These are phyloP conservation scores for Girardinus metallicus DNA, from an alignment of 2,797 vertebrate species.

Conservation along the genomic window DNA sequence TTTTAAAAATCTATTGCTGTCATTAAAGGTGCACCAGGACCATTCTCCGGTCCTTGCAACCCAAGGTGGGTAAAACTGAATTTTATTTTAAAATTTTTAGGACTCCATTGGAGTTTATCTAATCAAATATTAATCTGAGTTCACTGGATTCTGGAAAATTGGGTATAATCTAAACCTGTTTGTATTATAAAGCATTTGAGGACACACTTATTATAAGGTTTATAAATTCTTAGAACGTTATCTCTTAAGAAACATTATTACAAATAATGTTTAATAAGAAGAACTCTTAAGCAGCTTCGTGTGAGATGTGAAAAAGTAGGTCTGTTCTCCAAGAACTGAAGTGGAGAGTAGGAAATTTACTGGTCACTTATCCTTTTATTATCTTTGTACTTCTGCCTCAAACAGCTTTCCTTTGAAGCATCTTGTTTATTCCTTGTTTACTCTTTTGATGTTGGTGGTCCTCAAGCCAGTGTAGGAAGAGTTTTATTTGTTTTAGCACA, in stretches of 20 bases:
- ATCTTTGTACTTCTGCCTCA: conserved; percentile 3
- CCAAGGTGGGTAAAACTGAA: background rate
- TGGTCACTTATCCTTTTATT: background rate
- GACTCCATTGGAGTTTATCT: background rate
- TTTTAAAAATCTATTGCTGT: background rate
- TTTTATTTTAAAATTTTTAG: background rate
- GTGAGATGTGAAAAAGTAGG: background rate
- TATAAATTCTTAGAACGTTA: background rate
- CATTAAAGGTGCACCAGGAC: background rate
- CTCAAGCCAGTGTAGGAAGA: background rate
- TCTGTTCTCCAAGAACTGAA: background rate
- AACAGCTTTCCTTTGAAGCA: conserved; percentile 20
- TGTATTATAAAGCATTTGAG: no score
- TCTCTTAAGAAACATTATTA: background rate
- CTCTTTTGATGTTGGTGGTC: conserved; percentile 42
- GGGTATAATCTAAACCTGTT: no score
- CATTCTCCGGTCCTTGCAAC: background rate
- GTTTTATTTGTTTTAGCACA: conserved; percentile 34
- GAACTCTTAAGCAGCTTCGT: background rate
- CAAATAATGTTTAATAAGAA: background rate
- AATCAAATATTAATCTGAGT: background rate
- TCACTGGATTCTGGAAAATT: no score
- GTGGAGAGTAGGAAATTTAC: background rate
- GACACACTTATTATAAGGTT: no score
- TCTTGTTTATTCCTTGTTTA: conserved; percentile 39